Percentiles rank a stretch among this genome's conserved stretches.
Evolutionary conservation across 2,888 invertebrate species (phyloP).

Genomic region (Bellardia bayeri): DNA sequence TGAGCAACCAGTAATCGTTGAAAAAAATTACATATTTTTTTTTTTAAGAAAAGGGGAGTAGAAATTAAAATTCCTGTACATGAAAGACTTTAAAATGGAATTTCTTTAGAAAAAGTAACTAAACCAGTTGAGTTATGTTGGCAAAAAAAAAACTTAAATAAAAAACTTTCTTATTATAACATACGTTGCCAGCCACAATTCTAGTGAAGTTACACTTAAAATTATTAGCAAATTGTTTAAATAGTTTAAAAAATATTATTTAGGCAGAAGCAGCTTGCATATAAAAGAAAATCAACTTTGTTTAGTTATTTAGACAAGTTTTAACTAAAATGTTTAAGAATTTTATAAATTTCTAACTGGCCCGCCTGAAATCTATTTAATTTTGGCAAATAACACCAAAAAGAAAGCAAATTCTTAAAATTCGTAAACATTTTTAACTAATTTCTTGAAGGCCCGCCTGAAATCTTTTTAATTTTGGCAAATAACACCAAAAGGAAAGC

Average conservation of each 20-base stretch:
- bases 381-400: too few species aligned
- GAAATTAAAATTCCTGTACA: constrained; percentile 48
- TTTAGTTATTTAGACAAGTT: neutral
- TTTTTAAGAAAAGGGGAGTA: constrained; percentile 44
- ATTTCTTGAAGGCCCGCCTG: too few species aligned
- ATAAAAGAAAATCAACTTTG: neutral
- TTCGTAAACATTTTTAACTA: too few species aligned
- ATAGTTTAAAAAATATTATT: neutral
- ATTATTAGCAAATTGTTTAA: neutral
- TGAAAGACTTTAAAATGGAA: constrained; percentile 40
- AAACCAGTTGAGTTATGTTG: constrained; percentile 32
- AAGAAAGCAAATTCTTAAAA: too few species aligned
- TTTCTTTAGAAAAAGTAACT: constrained; percentile 54
- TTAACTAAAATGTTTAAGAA: neutral
- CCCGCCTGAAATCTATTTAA: too few species aligned
- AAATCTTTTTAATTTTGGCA: too few species aligned
- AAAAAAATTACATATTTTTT: neutral
- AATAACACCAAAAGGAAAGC: too few species aligned
- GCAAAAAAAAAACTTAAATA: neutral
- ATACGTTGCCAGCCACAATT: neutral
- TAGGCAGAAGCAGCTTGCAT: neutral
- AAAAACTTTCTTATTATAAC: constrained; percentile 33
- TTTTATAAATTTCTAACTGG: too few species aligned
- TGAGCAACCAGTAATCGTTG: neutral
- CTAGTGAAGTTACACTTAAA: constrained; percentile 1